These are phyloP conservation scores for Stichopus horrens DNA, from an alignment of 53 echinoderm and acorn worm species.

Conservation along the genomic window DNA sequence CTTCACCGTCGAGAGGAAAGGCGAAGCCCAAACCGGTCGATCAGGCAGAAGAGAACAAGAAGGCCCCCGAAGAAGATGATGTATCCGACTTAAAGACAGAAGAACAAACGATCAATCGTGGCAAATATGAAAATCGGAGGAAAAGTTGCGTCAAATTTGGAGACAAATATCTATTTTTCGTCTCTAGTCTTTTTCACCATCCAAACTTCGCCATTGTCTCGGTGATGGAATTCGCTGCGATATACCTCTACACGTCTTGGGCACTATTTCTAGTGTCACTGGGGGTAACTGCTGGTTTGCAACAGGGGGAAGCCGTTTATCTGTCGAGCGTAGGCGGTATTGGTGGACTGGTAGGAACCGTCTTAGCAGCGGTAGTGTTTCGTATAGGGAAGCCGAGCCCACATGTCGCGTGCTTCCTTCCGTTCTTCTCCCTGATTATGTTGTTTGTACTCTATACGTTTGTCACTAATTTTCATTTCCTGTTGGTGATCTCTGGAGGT, in stretches of 20 bases:
- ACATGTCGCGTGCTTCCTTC: neutral
- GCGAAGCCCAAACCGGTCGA: too few relatives aligned
- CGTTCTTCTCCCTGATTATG: neutral
- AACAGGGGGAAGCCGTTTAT: neutral
- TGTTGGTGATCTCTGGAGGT: neutral
- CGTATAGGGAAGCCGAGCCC: neutral
- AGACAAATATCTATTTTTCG: neutral
- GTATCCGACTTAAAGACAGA: neutral
- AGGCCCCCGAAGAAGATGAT: too few relatives aligned
- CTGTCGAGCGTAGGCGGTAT: neutral
- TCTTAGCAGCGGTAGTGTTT: neutral
- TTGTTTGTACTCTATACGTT: neutral
- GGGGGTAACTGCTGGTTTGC: neutral
- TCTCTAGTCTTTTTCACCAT: constrained; percentile 8
- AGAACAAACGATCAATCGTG: neutral
- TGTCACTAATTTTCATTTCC: neutral
- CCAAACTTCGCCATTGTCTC: neutral
- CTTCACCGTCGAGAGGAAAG: neutral
- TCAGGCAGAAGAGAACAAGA: too few relatives aligned
- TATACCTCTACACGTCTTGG: constrained; percentile 16
- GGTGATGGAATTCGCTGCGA: neutral
- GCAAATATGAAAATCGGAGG: neutral
- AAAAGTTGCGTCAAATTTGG: neutral
- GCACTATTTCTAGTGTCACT: constrained; percentile 14
- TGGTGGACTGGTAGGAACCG: neutral